These are phyloP conservation scores for Urocynchramus pylzowi DNA, from an alignment of 2,113 vertebrate species.

Conservation along the genomic window DNA sequence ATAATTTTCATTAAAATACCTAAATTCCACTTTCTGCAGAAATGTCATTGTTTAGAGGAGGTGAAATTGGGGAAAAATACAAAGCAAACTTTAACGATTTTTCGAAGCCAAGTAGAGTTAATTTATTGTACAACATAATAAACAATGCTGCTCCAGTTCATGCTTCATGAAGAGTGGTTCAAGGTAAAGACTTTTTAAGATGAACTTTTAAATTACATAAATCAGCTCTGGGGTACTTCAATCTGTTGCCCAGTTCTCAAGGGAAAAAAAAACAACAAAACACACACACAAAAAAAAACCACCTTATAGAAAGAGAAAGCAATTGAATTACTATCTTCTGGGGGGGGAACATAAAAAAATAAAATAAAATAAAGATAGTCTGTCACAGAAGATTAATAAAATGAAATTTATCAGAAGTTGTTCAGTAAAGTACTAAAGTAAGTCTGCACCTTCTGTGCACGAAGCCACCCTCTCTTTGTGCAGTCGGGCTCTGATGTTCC, in stretches of 20 bases:
- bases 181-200: not conserved
- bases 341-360: rapidly evolving
- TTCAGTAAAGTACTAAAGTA: not conserved
- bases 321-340: not conserved
- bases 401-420: not conserved
- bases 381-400: not conserved
- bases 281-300: too few relatives aligned
- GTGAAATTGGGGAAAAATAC: not conserved
- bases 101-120: not conserved
- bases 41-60: not conserved
- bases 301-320: not conserved
- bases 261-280: rapidly evolving
- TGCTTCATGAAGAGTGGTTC: rapidly evolving
- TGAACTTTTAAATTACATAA: not conserved
- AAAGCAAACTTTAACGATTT: not conserved
- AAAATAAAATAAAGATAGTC: rapidly evolving
- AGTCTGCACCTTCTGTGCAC: not conserved
- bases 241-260: not conserved
- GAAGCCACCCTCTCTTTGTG: not conserved
- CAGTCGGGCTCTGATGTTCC: not conserved
- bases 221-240: not conserved
- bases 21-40: not conserved
- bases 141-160: not conserved
- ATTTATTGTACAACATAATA: not conserved
- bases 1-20: not conserved